Evolutionary conservation across 2,797 vertebrate genomes (phyloP), one percentile per base, ranked within the genome.

Genomic region (Catamblyrhynchus diadema): DNA sequence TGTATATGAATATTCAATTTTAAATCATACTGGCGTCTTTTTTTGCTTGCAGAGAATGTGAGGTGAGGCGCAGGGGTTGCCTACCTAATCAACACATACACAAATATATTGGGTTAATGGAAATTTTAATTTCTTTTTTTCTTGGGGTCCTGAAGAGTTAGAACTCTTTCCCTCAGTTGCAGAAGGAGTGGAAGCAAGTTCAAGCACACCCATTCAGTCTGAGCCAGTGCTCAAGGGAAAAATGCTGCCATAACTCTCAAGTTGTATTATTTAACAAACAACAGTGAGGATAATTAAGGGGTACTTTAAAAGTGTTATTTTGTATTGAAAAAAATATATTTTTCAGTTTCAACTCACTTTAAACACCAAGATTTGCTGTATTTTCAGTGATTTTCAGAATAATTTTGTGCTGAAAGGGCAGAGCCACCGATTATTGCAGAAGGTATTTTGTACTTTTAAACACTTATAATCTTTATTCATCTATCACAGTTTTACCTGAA

Each of bases 401-500:
- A 4, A 48, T 39, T 94, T 92, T 71, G 48, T 73, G 27, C 50
- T 69, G 33, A 7, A 35, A 93, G 64, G 8, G 39, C 47, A 74
- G 9, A 71, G 32, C 11, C 7, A 14, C 69, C 66, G 54, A 54
- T 70, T 94, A 65, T 67, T 94, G 18, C 23, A n/a, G 33, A 85
- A 41, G n/a, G 60, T 69, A 39, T 90, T 92, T 85, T 71, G n/a
- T 70, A 64, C 14, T 82, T 37, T 90, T 88, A 71, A 89, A 78
- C 10, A 2, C 73, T 71, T 70, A 19, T 4, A 91, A 75, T 86
- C 50, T 88, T 97, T 95, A 69, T 95, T 94, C 69, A 47, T 81
- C 74, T 92, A 75, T 71, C 56, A 73, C 6, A 27, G 69, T 96
- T 97, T 95, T 94, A 93, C 90, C 84, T 97, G 97, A 98, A 96